These are phyloP conservation scores for Ecliptopera silaceata DNA, from an alignment of 2,888 invertebrate genomes.

Conservation along the genomic window DNA sequence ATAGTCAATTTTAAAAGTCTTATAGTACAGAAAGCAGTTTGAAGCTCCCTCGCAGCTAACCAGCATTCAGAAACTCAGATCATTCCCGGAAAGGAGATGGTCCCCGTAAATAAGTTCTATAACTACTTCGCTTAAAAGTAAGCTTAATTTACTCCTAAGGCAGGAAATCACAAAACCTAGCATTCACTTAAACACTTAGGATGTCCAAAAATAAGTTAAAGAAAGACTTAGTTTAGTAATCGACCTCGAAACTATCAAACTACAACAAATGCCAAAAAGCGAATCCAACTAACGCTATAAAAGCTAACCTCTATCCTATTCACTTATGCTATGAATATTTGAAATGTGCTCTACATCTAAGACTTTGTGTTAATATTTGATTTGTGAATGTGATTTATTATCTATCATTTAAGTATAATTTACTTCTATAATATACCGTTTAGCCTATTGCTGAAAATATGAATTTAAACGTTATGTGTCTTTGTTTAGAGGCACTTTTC, in stretches of 20 bases:
- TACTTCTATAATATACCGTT: conserved; percentile 48
- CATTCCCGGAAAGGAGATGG: conserved; percentile 73
- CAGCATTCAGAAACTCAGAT: conserved; percentile 62
- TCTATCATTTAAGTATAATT: conserved; percentile 42
- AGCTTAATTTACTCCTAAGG: conserved; percentile 66
- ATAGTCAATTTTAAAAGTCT: conserved; percentile 67
- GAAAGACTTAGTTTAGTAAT: conserved; percentile 60
- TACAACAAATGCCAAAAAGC: conserved; percentile 77
- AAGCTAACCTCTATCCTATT: conserved; percentile 62
- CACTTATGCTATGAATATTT: conserved; percentile 61
- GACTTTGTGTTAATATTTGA: conserved; percentile 53
- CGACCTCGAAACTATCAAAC: conserved; percentile 63
- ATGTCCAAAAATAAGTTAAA: conserved; percentile 53
- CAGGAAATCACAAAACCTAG: conserved; percentile 71
- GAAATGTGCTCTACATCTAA: conserved; percentile 68
- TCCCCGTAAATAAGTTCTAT: conserved; percentile 71
- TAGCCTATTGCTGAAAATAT: conserved; percentile 40
- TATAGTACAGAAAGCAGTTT: conserved; percentile 63
- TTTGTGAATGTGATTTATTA: conserved; percentile 50
- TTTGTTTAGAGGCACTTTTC: conserved; percentile 72
- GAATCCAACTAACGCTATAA: conserved; percentile 69
- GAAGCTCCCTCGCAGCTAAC: conserved; percentile 58
- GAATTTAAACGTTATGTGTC: conserved; percentile 52
- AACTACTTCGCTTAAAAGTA: conserved; percentile 61
- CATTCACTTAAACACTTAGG: conserved; percentile 56